Percentiles rank a stretch among this genome's conserved stretches.
These are phyloP conservation scores for Choristoneura rosaceana DNA, from an alignment of 2,888 invertebrate species.

Conservation along the genomic window DNA sequence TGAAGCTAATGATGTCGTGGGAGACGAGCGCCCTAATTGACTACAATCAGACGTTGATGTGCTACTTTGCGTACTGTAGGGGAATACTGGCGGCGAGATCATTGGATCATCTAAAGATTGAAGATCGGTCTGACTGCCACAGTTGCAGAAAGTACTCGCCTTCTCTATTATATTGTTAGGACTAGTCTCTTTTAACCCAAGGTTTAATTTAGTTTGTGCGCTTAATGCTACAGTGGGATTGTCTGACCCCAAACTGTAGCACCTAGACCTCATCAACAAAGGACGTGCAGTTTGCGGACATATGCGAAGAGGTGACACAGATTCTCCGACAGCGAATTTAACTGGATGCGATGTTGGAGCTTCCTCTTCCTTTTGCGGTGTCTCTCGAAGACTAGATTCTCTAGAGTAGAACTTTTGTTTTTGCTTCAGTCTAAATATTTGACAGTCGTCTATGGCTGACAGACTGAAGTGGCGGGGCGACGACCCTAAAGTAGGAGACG, in stretches of 20 bases:
- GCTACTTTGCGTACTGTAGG: conserved; percentile 76
- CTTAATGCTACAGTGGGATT: conserved; percentile 85
- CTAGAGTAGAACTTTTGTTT: conserved; percentile 76
- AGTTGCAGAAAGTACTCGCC: conserved; percentile 86
- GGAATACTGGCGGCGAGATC: conserved; percentile 78
- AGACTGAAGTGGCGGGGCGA: conserved; percentile 89
- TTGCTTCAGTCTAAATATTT: conserved; percentile 77
- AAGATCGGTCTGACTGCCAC: conserved; percentile 90
- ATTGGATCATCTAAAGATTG: conserved; percentile 87
- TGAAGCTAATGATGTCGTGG: conserved; percentile 82
- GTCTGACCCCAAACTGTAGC: conserved; percentile 88
- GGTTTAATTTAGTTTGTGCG: conserved; percentile 87
- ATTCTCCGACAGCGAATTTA: conserved; percentile 89
- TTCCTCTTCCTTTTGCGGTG: conserved; percentile 68
- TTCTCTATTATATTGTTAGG: conserved; percentile 70
- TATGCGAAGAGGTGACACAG: conserved; percentile 81
- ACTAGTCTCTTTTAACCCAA: conserved; percentile 86
- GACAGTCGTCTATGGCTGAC: conserved; percentile 87
- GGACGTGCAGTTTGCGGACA: conserved; percentile 64
- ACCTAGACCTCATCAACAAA: conserved; percentile 79
- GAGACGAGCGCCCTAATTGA: conserved; percentile 83
- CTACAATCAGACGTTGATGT: conserved; percentile 84
- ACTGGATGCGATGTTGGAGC: conserved; percentile 74
- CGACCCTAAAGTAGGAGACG: conserved; percentile 81
- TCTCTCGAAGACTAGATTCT: conserved; percentile 78